These are phyloP conservation scores for Fregata magnificens DNA, from an alignment of 2,113 vertebrate species.

Conservation along the genomic window DNA sequence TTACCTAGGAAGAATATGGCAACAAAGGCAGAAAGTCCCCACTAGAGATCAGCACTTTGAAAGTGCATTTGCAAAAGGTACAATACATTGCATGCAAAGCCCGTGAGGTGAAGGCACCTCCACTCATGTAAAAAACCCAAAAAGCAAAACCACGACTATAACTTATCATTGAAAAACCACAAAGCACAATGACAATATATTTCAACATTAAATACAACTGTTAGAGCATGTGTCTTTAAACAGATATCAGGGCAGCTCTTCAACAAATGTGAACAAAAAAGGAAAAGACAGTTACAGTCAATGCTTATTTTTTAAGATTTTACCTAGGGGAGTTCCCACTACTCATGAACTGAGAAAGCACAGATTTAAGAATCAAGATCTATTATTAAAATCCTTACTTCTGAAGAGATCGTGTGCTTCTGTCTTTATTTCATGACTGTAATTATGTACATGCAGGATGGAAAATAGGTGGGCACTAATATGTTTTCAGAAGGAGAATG, in stretches of 20 bases:
- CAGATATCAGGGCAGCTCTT: conserved; percentile 18
- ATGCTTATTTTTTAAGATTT: conserved; percentile 2
- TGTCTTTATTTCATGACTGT: background rate
- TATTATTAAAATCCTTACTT: background rate
- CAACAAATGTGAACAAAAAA: background rate
- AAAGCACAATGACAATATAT: background rate
- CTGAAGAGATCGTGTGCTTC: background rate
- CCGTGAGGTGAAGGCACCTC: background rate
- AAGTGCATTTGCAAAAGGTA: background rate
- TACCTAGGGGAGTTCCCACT: conserved; percentile 45
- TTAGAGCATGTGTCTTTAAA: conserved; percentile 23
- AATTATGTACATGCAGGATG: background rate
- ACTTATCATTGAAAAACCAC: background rate
- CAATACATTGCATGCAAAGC: background rate
- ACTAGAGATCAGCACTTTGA: background rate
- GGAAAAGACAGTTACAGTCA: conserved; percentile 45
- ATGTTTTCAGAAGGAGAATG: background rate
- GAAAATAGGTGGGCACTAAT: background rate
- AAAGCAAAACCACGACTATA: background rate
- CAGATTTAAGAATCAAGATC: background rate
- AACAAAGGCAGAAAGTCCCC: background rate
- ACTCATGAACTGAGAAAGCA: background rate
- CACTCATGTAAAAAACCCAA: background rate
- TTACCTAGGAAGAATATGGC: background rate
- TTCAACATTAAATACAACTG: background rate